phyloP scores from a whole-genome alignment of 2,888 invertebrate species.

The Brenthis daphne region DNA sequence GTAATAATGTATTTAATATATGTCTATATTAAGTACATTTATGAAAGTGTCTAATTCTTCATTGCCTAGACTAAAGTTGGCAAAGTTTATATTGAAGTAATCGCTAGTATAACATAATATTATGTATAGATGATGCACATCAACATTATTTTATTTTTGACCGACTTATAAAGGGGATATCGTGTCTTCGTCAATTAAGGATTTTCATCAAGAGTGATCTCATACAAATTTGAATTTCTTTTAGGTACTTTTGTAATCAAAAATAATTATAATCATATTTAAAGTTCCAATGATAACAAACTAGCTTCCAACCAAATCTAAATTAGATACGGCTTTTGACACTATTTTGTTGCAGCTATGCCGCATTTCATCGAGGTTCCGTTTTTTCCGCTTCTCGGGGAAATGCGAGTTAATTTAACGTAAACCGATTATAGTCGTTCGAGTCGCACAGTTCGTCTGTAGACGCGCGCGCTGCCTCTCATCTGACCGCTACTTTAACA shows the following conservation, averaged over 20 bases:
- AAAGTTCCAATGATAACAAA: neutral
- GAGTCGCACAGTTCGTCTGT: slow-evolving; percentile 57
- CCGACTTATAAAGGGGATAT: too few species aligned
- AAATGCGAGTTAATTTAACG: slow-evolving; percentile 74
- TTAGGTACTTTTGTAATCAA: neutral
- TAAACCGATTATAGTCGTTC: slow-evolving; percentile 61
- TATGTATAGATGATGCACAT: too few species aligned
- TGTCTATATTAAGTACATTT: too few species aligned
- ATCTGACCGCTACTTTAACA: slow-evolving; percentile 26
- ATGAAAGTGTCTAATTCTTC: too few species aligned
- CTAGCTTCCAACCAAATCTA: slow-evolving; percentile 26
- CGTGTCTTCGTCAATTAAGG: too few species aligned
- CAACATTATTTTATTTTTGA: too few species aligned
- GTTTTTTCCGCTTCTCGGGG: slow-evolving; percentile 72
- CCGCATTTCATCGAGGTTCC: slow-evolving; percentile 68
- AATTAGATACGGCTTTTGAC: slow-evolving; percentile 55
- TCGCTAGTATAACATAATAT: too few species aligned
- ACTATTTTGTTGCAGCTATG: slow-evolving; percentile 67
- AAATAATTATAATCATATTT: neutral
- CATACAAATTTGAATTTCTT: too few species aligned
- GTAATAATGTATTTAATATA: too few species aligned
- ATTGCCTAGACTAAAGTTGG: too few species aligned
- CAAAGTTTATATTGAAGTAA: too few species aligned
- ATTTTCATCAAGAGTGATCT: too few species aligned
- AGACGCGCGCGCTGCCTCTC: slow-evolving; percentile 61